phyloP scores from a whole-genome alignment of 2,888 invertebrate species.

The Amphipoea oculea region DNA sequence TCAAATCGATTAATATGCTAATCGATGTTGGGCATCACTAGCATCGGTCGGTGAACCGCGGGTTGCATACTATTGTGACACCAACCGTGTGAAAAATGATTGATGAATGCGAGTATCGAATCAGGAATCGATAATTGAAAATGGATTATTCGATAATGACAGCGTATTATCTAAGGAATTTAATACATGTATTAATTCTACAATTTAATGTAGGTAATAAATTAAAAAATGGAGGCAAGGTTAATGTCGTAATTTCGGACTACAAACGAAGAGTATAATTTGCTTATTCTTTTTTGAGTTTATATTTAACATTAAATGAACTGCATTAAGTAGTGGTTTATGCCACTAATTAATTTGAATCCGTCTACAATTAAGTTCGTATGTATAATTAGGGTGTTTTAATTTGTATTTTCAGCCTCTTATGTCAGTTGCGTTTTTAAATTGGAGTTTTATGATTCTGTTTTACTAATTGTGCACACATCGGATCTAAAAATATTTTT shows the following conservation, averaged over 20 bases:
- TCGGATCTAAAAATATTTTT: not conserved
- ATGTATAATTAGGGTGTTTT: constrained; percentile 41
- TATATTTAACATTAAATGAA: constrained; percentile 34
- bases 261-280: constrained; percentile 48
- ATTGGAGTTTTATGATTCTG: constrained; percentile 29
- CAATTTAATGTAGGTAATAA: constrained; percentile 26
- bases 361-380: constrained; percentile 39
- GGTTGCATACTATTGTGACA: constrained; percentile 91
- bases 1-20: constrained; percentile 90
- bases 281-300: constrained; percentile 33
- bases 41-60: constrained; percentile 86
- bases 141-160: constrained; percentile 70
- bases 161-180: constrained; percentile 45
- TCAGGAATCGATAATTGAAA: constrained; percentile 73
- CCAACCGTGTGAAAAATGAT: constrained; percentile 96
- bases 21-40: constrained; percentile 88
- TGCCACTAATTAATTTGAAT: constrained; percentile 51
- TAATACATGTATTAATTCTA: constrained; percentile 48
- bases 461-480: constrained; percentile 18
- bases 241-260: constrained; percentile 48
- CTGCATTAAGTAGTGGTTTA: constrained; percentile 53
- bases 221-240: constrained; percentile 53
- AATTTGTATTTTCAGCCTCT: constrained; percentile 36
- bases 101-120: constrained; percentile 70
- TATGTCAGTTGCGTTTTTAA: constrained; percentile 37